These are phyloP conservation scores for Tetramorium simillimum DNA, from an alignment of 1,140 invertebrate genomes.

Conservation along the genomic window DNA sequence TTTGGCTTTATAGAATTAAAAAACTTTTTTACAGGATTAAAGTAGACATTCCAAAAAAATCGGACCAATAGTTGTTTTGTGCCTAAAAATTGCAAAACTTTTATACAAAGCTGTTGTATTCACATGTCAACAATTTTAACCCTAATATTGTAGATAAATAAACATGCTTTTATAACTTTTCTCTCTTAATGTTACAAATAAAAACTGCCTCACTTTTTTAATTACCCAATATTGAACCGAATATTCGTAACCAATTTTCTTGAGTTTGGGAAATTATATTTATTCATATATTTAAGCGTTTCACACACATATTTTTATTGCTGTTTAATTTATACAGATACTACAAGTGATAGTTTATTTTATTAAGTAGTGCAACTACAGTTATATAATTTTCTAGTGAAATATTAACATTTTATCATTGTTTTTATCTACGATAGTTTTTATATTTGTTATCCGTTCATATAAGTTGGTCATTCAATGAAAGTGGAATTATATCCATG, in stretches of 20 bases:
- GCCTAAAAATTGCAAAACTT: no score
- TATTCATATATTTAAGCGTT: background rate
- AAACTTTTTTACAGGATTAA: no score
- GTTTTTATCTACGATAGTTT: background rate
- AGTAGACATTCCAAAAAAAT: no score
- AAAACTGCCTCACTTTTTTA: background rate
- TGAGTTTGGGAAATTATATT: background rate
- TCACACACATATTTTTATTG: slow-evolving; percentile 17
- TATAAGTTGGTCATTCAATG: no score
- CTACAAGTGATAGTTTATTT: background rate
- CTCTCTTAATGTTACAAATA: no score
- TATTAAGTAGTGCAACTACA: background rate
- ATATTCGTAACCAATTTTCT: background rate
- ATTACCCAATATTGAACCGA: background rate
- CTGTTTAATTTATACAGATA: background rate
- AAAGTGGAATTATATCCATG: no score
- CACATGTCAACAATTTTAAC: no score
- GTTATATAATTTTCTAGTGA: background rate
- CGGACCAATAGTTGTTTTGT: no score
- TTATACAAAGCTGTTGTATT: no score
- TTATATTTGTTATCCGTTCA: background rate
- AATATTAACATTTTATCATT: background rate
- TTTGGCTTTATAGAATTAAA: no score
- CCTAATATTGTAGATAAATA: no score
- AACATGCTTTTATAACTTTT: no score